Evolutionary conservation across 1,140 invertebrate species (phyloP), one percentile per base, ranked within the genome.

Genomic region (Capitella teleta): DNA sequence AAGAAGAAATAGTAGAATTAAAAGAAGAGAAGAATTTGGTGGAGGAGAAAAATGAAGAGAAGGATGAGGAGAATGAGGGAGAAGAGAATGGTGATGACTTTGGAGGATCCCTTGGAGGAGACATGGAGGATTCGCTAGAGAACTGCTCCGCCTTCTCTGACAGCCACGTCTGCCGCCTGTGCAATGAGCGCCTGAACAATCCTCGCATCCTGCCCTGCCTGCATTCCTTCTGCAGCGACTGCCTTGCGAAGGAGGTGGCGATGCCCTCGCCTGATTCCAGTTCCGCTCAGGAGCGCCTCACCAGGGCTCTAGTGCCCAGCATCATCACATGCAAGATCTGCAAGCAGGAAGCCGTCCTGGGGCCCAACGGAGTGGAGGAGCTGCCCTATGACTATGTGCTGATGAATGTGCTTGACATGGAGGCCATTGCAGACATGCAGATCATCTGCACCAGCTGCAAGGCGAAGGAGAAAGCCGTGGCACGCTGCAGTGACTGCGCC

Each of bases 201-300:
- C 89, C 89, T 30, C 79, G 86, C 55, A 80, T 95, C 36, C 76
- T 95, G 53, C 82, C 82, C 54, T 95, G 90, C 72, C 79, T 94
- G 58, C 90, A 95, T 76, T 86, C 87, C 1, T 93, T 89, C 73
- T 95, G 90, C 74, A 83, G 90, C 73, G 74, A 78, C 43, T 95
- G 90, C 68, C 74, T 93, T 54, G 82, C 86, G 60, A 86, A 86
- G 64, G 77, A 67, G 38, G 56, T 85, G 55, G 74, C 85, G 55
- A 74, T 81, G 28, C 81, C 28, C 8, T 18, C 6, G 6, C 24
- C 42, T 46, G 71, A 26, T 25, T 10, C 21, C 5, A n/a, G 16
- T n/a, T 18, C 41, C 81, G 44, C 74, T 72, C 54, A 59, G 47
- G 51, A 55, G 38, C 14, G 5, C 18, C 18, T 8, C 42, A 24